Evolutionary conservation across 2,797 vertebrate species (phyloP).

Genomic region (Tachyglossus aculeatus): DNA sequence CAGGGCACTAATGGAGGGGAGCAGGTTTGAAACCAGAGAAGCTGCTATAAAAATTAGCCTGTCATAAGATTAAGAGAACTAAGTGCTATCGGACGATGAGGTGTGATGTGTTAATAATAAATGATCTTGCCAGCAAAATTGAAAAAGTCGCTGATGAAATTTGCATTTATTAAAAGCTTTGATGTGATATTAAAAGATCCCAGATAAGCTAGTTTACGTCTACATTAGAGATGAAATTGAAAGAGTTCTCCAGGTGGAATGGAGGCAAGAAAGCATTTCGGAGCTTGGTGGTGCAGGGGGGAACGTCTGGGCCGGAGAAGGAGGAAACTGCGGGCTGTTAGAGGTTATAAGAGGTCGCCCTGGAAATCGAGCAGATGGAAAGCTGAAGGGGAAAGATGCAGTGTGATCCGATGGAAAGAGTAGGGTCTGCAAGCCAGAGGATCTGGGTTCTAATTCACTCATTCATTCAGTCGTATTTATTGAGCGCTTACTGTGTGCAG

Average conservation of each 20-base stretch:
- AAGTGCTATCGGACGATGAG: conserved; percentile 69
- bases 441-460: too few species aligned
- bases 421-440: too few species aligned
- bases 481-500: too few species aligned
- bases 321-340: too few species aligned
- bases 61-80: conserved; percentile 68
- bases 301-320: too few species aligned
- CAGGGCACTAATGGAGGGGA: conserved; percentile 50
- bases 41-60: conserved; percentile 68
- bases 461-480: too few species aligned
- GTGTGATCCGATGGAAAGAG: too few species aligned
- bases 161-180: conserved; percentile 66
- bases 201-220: conserved; percentile 65
- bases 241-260: conserved; percentile 54
- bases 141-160: conserved; percentile 45
- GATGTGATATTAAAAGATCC: conserved; percentile 68
- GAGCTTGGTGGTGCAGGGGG: too few species aligned
- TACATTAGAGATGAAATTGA: conserved; percentile 50
- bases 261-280: conserved; percentile 53
- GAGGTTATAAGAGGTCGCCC: too few species aligned
- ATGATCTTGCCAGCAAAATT: conserved; percentile 43
- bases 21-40: conserved; percentile 66
- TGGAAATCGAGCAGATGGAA: too few species aligned
- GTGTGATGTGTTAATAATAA: conserved; percentile 71
- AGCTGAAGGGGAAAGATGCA: too few species aligned